Base-by-base conservation (phyloP, 2,113 vertebrate genomes). In the Ceyx melanurus region DNA sequence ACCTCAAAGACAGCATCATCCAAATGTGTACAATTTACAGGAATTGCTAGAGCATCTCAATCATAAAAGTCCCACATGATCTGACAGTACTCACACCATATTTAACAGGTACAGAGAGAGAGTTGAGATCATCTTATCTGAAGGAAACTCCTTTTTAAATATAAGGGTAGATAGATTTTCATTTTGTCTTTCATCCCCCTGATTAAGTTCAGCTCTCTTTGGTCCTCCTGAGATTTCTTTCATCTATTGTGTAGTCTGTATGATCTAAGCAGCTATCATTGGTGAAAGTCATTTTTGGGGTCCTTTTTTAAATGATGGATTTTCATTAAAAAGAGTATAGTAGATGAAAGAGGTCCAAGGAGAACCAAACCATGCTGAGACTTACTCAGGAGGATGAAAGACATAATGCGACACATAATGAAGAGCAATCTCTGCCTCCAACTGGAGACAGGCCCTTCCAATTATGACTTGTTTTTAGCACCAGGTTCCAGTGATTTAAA, bases 91-190 rank as follows among this genome's bases (percentile, higher is more conserved):
- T 70, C 73, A 77, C 71, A 82, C 82, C 79, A 10, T 88, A 86
- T 92, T 97, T 97, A 96, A 86, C 92, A 93, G 85, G 93, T 87
- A 92, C 92, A 95, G 62, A 85, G 81, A 87, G 78, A 53, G 58
- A 79, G 67, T 54, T 0, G 3, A 89, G 92, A 82, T 93, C 60
- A 25, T 86, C 78, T 91, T 88, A 94, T 90, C 86, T 95, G 88
- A 96, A 93, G 96, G 82, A 95, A 92, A 94, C 67, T 91, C 89
- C 89, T 93, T 86, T 94, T 95, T 74, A 94, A 96, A 94, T 91
- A 51, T 92, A 90, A 80, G 81, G 79, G 86, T 86, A 93, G 80
- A 71, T 78, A 82, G 90, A 89, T 96, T 88, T 90, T 93, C 79
- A 90, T 96, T 93, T 79, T 94, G 84, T 79, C 87, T 94, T 90